Base-by-base conservation (phyloP, 2,797 vertebrate genomes). In the Phyllotis vaccarum region DNA sequence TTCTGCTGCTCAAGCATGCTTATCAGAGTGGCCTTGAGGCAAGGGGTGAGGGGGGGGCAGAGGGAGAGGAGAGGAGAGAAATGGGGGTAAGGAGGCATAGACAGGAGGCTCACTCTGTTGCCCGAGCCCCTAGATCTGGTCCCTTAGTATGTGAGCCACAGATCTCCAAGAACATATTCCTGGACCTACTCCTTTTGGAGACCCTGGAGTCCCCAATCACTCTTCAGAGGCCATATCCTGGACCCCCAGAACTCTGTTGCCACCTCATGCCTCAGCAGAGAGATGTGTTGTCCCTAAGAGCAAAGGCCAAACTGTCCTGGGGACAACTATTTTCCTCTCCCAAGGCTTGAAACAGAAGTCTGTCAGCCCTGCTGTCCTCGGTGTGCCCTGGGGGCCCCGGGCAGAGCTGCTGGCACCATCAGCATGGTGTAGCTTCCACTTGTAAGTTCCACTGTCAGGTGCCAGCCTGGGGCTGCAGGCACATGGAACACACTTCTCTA, bases 121-220 rank as follows among this genome's bases (percentile, higher is more conserved):
- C 24, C 74, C 46, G 43, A 46, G 13, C 13, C 8, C 8, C 52
- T 58, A 37, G 37, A 43, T 37, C 14, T 29, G 80, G 24, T 31
- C 56, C 60, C 54, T 37, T 2, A 7, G n/a, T 7, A 6, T 12
- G 1, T 6, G 34, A 82, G 60, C 43, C 70, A 21, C 11, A 29
- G 54, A 40, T 22, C 82, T 60, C 27, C 19, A 56, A 24, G 31
- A 90, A n/a, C 12, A 0, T 24, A 0, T 29, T 29, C 40, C 22
- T 19, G 0, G 7, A 17, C 17, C 46, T 3, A 7, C 46, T 7
- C 34, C 2, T 0, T 49, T 12, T 1, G 29, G 80, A 5, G 49
- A 66, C 64, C 64, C 43, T n/a, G 43, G 52, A 31, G 31, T 37
- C 43, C 76, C 21, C 60, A 9, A 3, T n/a, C 29, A 54, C n/a